Conservation (phyloP, 2,113 vertebrate species). For the Conger conger region DNA sequence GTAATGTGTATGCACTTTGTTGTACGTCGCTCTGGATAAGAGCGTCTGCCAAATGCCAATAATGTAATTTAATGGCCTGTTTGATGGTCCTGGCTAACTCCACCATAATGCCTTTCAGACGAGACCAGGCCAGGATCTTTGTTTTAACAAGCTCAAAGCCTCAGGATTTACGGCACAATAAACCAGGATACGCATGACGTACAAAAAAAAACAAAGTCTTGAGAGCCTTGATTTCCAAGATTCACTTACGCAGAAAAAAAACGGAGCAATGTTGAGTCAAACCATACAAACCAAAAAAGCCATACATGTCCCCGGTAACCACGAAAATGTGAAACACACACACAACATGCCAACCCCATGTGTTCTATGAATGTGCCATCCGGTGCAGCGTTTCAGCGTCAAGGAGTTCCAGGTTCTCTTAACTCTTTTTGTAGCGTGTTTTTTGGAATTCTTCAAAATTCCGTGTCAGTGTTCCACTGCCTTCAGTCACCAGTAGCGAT, state of each 20-base stretch:
- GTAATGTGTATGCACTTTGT: no score
- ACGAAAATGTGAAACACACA: neutral
- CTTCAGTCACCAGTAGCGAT: no score
- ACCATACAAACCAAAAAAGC: conserved; percentile 17
- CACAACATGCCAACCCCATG: neutral
- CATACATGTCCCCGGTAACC: conserved; percentile 30
- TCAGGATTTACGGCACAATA: neutral
- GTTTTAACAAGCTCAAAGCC: neutral
- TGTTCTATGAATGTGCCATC: neutral
- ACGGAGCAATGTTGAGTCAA: neutral
- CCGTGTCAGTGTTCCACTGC: no score
- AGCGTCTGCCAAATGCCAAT: no score
- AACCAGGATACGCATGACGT: neutral
- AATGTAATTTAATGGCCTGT: no score
- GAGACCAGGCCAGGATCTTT: neutral
- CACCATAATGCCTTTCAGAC: neutral
- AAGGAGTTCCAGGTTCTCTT: neutral
- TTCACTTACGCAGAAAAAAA: neutral
- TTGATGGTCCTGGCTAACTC: neutral
- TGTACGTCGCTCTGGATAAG: no score
- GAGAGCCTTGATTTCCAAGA: neutral
- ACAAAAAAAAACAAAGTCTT: neutral
- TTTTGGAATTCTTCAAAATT: no score
- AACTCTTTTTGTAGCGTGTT: no score
- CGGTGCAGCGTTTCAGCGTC: neutral